Base-by-base conservation (phyloP, 2,113 vertebrate genomes). In the Albula glossodonta region DNA sequence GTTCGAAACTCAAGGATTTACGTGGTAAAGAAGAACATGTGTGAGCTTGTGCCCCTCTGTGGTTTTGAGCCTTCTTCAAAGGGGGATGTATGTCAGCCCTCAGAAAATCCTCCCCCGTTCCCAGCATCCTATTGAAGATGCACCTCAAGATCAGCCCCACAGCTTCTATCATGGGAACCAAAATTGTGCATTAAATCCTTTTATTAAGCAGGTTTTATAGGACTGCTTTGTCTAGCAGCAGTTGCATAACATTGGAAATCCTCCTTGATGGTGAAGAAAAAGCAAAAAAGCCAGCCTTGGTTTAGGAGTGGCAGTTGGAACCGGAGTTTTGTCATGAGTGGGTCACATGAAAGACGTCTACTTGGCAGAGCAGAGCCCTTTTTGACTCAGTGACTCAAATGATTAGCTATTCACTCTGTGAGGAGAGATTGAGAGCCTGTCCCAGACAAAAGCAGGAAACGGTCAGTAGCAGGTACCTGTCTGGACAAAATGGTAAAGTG, bases 1-100 rank as follows among this genome's bases (percentile, higher is more conserved):
- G 49, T 83, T 86, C 2, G 9, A 25, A 66, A 22, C 63, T 13
- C 50, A 63, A 10, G 85, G 41, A 51, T 70, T 87, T n/a, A 25
- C 31, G 81, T 31, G 66, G 49, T 91, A 91, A 90, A 87, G 3
- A 49, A 87, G 87, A 90, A 85, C 87, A 86, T 82, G 6, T 89
- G 91, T 90, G 89, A 89, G 80, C 85, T 82, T 66, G 81, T 49
- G n/a, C 83, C 86, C 85, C 81, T 0, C 11, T 52, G 63, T 53
- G 80, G 19, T 51, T n/a, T 49, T 53, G 80, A 1, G 84, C 83
- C 82, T 10, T 22, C 70, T 31, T 74, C 70, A 74, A 74, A 74
- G 70, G 10, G 70, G 70, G 70, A 25, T 31, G 70, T 3, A 25
- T 22, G n/a, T 74, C 70, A 74, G 70, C 4, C n/a, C 70, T 9